Percentiles rank a stretch among this genome's conserved stretches.
Evolutionary conservation across 2,797 vertebrate genomes (phyloP).

Genomic region (Pantherophis vulpinus): DNA sequence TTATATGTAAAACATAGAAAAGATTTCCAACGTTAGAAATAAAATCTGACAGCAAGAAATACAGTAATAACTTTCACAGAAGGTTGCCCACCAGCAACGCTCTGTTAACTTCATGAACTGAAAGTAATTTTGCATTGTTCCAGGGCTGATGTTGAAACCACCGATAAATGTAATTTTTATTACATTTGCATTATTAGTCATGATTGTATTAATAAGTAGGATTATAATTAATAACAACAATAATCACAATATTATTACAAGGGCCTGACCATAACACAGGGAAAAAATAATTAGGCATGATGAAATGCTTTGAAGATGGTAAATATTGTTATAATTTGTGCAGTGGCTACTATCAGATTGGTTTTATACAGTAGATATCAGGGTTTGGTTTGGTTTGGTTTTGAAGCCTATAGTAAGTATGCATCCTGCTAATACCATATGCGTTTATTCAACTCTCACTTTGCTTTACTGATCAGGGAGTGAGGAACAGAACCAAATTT

Average conservation of each 20-base stretch:
- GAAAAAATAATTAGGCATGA: neutral
- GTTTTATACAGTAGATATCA: neutral
- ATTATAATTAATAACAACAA: neutral
- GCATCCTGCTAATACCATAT: neutral
- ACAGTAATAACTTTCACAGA: neutral
- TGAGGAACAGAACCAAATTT: conserved; percentile 18
- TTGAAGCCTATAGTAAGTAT: neutral
- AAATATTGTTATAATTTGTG: neutral
- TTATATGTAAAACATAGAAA: neutral
- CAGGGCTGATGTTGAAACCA: neutral
- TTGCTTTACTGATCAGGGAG: neutral
- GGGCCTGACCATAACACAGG: neutral
- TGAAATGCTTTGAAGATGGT: neutral
- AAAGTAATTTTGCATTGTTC: neutral
- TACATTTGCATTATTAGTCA: neutral
- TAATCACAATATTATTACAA: neutral
- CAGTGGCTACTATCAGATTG: neutral
- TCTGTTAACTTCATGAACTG: neutral
- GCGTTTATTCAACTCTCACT: neutral
- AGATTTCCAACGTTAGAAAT: neutral
- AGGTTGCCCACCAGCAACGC: neutral
- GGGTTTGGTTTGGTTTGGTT: neutral
- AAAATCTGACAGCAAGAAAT: neutral
- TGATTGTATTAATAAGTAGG: neutral
- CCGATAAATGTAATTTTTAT: neutral